Evolutionary conservation across 2,888 invertebrate species (phyloP), one percentile per base, ranked within the genome.

Genomic region (Archaeoteleia sp.): DNA sequence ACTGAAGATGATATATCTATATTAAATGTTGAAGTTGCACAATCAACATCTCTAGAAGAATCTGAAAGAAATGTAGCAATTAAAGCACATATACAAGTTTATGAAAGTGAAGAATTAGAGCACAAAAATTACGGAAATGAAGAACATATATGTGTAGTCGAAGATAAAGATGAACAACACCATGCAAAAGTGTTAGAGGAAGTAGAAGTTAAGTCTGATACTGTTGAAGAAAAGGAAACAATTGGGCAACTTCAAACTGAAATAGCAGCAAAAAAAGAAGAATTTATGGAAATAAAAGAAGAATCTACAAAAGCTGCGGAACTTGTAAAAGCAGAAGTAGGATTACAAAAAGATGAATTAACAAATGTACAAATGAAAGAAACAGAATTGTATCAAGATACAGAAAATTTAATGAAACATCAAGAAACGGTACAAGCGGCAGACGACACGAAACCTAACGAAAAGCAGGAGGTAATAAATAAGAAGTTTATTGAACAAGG

Each of bases 1-100:
- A 53, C 27, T 0, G 65, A 74, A 13, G 51, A 46, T 23, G 63
- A 73, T 23, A 32, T 66, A 9, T 67, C 37, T 29, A 35, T 1
- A 12, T 15, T 10, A 20, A 67, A 51, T 23, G 34, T 15, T 2
- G 66, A 63, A 58, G 20, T 55, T 0, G 13, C 46, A 2, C 68
- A 65, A 34, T 54, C 72, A 61, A 45, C 46, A 10, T 25, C 29
- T 20, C 4, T 20, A 17, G 27, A 23, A 17, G 57, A 57, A 14
- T 29, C 29, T 17, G 37, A 20, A 1, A 34, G 17, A 37, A 9
- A n/a, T 20, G 4, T 25, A 5, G 46, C 14, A 12, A n/a, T 7
- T 4, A 23, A 6, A 13, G 7, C 20, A n/a, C 14, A 55, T n/a
- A 6, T 5, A 3, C 1, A 40, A 23, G n/a, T 43, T 12, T 12